Evolutionary conservation across 2,797 vertebrate genomes (phyloP), one percentile per base, ranked within the genome.

Genomic region (Cyclura pinguis): DNA sequence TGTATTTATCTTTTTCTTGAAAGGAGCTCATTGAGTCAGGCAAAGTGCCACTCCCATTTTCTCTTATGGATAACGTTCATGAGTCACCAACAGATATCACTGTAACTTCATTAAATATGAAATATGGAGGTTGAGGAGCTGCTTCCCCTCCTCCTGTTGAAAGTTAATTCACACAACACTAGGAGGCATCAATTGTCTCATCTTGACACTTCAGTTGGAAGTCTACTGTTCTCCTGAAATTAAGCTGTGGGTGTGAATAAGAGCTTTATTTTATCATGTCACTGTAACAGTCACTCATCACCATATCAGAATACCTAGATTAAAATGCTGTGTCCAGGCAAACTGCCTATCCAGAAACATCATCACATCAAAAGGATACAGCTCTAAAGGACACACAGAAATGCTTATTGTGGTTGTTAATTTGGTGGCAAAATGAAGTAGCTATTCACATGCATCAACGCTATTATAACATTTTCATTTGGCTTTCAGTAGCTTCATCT

Each of bases 371-470:
- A 76, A 57, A 74, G 18, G 83, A 77, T 69, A 69, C 29, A 29
- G 27, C 12, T 3, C 2, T 4, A 69, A 69, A 69, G 67, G 67
- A 69, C 29, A 69, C 32, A 52, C 22, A 74, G 67, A 90, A 16
- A 16, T 57, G 72, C 77, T 87, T 87, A 74, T 78, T 50, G 69
- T 55, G 27, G 38, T 57, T 42, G 47, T 84, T 77, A 87, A 50
- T 84, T 69, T 90, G 80, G 27, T 62, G 77, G 59, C 27, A 55
- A 12, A 55, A 27, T 87, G 85, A 83, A 74, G 55, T 64, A 59
- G 80, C 52, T 76, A 59, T 69, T 88, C 18, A 67, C 69, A 29
- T 84, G 72, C 59, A 78, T 18, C n/a, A 24, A 62, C 32, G 47
- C 13, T 78, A 57, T 67, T 78, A 35, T 10, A 91, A 84, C 47